Base-by-base conservation (phyloP, 2,888 invertebrate species). In the Diaprepes abbreviatus region DNA sequence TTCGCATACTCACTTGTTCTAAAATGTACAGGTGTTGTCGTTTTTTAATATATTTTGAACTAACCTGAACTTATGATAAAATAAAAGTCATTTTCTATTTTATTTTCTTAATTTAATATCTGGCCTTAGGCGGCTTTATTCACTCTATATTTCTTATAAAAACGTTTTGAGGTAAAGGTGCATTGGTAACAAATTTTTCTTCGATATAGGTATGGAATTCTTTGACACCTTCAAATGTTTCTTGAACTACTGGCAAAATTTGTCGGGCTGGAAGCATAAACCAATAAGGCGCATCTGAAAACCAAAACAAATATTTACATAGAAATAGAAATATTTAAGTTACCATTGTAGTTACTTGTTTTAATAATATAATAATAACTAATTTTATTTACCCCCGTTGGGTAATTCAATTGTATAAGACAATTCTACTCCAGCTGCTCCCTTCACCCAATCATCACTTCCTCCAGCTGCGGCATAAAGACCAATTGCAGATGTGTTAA, bases 351-450 rank as follows among this genome's bases (percentile, higher is more conserved):
- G n/a, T n/a, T n/a, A n/a, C n/a, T n/a, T n/a, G n/a, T n/a, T n/a
- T n/a, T n/a, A n/a, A n/a, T n/a, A n/a, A n/a, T n/a, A n/a, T n/a
- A n/a, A n/a, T n/a, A n/a, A n/a, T n/a, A n/a, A n/a, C n/a, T n/a
- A n/a, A n/a, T n/a, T n/a, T n/a, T n/a, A n/a, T n/a, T 62, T 62
- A 68, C 68, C 68, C 57, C 68, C 68, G 9, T 73, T 90, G 0
- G 91, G 90, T 66, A 92, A 79, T 81, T 92, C 91, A 76, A 89
- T 85, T 3, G 91, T 90, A 72, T 89, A 91, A 0, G 89, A 78
- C 10, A 91, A 80, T 0, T 88, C 87, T 54, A 90, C 86, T 0
- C 87, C 0, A 83, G 68, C 85, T 10, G 84, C 83, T 1, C 77
- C 87, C 78, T 88, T 88, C 0, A 89, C 89, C 81, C 89, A 92